Evolutionary conservation across 2,888 invertebrate species (phyloP).

Genomic region (Neoscelio sp.): DNA sequence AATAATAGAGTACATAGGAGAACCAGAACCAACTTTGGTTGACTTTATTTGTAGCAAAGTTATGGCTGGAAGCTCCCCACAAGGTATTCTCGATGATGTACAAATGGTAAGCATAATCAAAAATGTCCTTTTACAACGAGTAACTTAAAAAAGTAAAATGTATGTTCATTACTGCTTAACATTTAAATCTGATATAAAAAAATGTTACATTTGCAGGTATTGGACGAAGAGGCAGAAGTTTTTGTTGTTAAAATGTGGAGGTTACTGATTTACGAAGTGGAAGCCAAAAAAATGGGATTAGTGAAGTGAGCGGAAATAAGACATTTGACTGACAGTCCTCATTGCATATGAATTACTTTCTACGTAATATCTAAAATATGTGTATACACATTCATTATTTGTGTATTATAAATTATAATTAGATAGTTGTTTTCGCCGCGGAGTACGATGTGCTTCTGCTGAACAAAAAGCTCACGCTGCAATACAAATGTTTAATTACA

Average conservation of each 20-base stretch:
- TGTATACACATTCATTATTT: slow-evolving; percentile 69
- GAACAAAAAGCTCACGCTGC: slow-evolving; percentile 72
- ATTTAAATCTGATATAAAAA: slow-evolving; percentile 3
- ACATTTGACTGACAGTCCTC: slow-evolving; percentile 75
- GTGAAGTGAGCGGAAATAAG: slow-evolving; percentile 85
- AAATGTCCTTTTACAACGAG: neutral
- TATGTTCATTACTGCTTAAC: slow-evolving; percentile 1
- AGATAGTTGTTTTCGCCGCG: slow-evolving; percentile 60
- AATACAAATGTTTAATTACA: slow-evolving; percentile 74
- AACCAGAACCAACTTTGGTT: slow-evolving; percentile 99
- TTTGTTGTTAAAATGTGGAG: slow-evolving; percentile 99
- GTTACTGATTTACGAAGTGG: slow-evolving; percentile 99
- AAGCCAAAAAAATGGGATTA: slow-evolving; percentile 97
- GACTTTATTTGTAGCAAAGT: slow-evolving; percentile 99
- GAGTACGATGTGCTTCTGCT: slow-evolving; percentile 39
- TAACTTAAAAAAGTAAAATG: neutral
- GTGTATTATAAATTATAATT: slow-evolving; percentile 66
- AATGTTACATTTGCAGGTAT: slow-evolving; percentile 87
- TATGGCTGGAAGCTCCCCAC: slow-evolving; percentile 95
- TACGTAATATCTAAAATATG: slow-evolving; percentile 75
- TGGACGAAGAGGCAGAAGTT: slow-evolving; percentile 99
- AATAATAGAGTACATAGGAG: slow-evolving; percentile 99
- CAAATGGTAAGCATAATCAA: slow-evolving; percentile 94
- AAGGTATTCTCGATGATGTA: slow-evolving; percentile 98
- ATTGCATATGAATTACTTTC: slow-evolving; percentile 76